Conservation (phyloP, 2,113 vertebrate species). For the Platycercus adscitus region DNA sequence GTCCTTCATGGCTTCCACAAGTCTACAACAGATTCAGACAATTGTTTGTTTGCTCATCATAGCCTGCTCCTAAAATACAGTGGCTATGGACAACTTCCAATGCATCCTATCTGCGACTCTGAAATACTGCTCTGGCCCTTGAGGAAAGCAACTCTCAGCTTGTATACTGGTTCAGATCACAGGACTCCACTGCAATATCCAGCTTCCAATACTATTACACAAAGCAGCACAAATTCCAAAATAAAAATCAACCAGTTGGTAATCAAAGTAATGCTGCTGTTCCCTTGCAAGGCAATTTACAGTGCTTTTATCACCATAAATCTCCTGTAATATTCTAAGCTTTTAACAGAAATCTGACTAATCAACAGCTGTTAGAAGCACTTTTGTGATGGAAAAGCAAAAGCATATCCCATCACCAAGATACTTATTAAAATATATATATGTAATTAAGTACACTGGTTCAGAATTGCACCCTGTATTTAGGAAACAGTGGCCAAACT, state of each 20-base stretch:
- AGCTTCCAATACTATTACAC: background rate
- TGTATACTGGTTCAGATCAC: background rate
- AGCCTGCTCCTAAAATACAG: background rate
- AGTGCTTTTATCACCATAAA: background rate
- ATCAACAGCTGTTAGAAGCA: background rate
- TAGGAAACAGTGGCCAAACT: background rate
- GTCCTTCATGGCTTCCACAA: background rate
- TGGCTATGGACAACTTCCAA: background rate
- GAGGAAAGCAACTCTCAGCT: background rate
- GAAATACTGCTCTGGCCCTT: background rate
- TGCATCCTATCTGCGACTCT: accelerated
- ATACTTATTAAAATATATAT: background rate
- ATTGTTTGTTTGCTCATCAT: background rate
- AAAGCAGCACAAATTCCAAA: background rate
- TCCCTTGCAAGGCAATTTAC: background rate
- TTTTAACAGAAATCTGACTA: background rate
- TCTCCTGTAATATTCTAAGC: background rate
- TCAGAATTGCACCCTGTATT: background rate
- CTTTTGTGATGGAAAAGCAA: background rate
- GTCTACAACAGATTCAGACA: background rate
- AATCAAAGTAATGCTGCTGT: background rate
- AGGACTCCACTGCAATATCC: background rate
- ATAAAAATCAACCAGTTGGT: background rate
- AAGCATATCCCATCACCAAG: background rate
- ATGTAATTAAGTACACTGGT: background rate